These are phyloP conservation scores for Sternotherus odoratus DNA, from an alignment of 2,797 vertebrate species.

Conservation along the genomic window DNA sequence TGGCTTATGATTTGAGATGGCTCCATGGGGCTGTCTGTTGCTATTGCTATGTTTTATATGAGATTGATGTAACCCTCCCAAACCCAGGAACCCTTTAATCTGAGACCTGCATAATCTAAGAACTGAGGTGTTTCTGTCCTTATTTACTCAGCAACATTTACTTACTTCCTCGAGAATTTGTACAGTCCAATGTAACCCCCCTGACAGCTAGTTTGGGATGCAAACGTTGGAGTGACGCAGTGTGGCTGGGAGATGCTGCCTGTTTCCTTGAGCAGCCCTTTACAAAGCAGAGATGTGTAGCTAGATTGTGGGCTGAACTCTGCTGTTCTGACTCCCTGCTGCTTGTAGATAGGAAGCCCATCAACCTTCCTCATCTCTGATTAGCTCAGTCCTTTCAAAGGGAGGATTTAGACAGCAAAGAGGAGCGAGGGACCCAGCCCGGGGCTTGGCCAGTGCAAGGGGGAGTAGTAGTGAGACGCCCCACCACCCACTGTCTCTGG, in stretches of 20 bases:
- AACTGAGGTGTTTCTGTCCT: neutral
- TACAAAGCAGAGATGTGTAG: neutral
- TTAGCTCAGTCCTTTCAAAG: neutral
- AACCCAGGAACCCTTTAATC: rapidly evolving
- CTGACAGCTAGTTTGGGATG: neutral
- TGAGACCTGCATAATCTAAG: rapidly evolving
- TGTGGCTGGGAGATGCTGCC: rapidly evolving
- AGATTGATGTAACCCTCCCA: neutral
- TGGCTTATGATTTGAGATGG: neutral
- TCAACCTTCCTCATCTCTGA: neutral
- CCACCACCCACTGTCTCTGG: rapidly evolving
- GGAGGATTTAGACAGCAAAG: neutral
- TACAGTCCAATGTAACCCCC: neutral
- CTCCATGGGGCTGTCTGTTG: neutral
- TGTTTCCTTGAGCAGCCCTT: neutral
- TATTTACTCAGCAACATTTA: neutral
- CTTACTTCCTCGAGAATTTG: neutral
- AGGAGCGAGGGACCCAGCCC: rapidly evolving
- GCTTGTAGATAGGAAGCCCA: neutral
- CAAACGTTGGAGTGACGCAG: neutral
- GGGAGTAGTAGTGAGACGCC: neutral
- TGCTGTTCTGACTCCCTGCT: neutral
- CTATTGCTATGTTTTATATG: neutral
- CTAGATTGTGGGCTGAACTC: neutral
- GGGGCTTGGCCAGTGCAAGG: rapidly evolving